Evolutionary conservation across 2,113 vertebrate species (phyloP), one percentile per base, ranked within the genome.

Genomic region (Austrofundulus limnaeus): DNA sequence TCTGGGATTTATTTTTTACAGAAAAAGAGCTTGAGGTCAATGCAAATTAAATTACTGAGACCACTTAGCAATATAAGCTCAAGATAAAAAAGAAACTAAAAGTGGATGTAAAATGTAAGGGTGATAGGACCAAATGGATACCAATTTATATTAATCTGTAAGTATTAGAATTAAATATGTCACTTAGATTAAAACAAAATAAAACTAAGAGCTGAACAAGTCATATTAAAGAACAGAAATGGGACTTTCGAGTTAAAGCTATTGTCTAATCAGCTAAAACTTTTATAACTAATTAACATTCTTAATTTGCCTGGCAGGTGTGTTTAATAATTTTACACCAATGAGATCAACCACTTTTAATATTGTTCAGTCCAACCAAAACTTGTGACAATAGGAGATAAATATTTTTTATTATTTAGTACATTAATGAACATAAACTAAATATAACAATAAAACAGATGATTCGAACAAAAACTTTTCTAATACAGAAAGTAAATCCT

Each of bases 21-120:
- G 81, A 77, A 70, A 50, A 77, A 20, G 20, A 38, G 43, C 31
- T 38, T 57, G 31, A 72, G 74, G 73, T 80, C 72, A 68, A 43
- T 46, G 59, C 75, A 80, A 83, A 85, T 83, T 68, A 41, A 79
- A 81, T 78, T 64, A 77, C 66, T 61, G 24, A 68, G 66, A 78
- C 69, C 74, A 72, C 66, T 78, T 50, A 43, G 42, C 37, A 51
- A 66, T 74, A 69, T 66, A 77, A 75, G 48, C 45, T 28, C 7
- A 4, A 66, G 53, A 37, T 70, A 72, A 79, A 21, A 57, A 58
- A 70, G 59, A 57, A 28, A 70, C 47, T 53, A 2, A 4, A 65
- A 66, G 76, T 50, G 9, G 39, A 21, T 25, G 41, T 37, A 43
- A 61, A 65, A 57, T 47, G 25, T 39, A 46, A 48, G 24, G 11